Percentiles rank a stretch among this genome's conserved stretches.
Evolutionary conservation across 2,113 vertebrate genomes (phyloP).

Genomic region (Pachypanchax playfairii): DNA sequence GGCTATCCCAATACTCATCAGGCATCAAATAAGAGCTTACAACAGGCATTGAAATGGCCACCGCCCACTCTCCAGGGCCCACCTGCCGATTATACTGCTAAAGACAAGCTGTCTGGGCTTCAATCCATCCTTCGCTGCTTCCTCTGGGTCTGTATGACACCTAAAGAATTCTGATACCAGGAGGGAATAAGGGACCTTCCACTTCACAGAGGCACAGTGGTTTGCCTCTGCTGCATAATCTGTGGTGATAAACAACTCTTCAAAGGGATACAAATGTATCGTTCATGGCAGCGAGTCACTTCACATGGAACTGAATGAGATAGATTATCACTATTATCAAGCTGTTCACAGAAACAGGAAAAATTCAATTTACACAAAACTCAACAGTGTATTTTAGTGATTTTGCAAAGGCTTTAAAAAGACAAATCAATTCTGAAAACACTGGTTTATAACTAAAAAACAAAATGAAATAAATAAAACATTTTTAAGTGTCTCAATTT

Average conservation of each 20-base stretch:
- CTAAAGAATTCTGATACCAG: constrained; percentile 69
- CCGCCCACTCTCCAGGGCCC: constrained; percentile 67
- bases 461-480: constrained; percentile 3
- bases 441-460: neutral
- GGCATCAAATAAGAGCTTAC: constrained; percentile 46
- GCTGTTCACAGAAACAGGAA: constrained; percentile 41
- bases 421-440: constrained; percentile 2
- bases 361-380: constrained; percentile 45
- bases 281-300: constrained; percentile 29
- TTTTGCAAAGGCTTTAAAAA: constrained; percentile 17
- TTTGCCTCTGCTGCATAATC: constrained; percentile 61
- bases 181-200: constrained; percentile 65
- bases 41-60: constrained; percentile 57
- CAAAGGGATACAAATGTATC: constrained; percentile 59
- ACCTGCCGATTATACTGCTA: constrained; percentile 72
- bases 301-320: constrained; percentile 33
- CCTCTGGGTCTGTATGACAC: constrained; percentile 53
- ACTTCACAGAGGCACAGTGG: constrained; percentile 44
- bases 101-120: constrained; percentile 70
- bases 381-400: constrained; percentile 28
- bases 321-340: constrained; percentile 55
- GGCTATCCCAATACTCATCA: constrained; percentile 64
- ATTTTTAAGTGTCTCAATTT: too few relatives aligned
- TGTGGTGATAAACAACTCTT: constrained; percentile 60
- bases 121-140: constrained; percentile 64